Evolutionary conservation across 1,140 invertebrate genomes (phyloP), one percentile per base, ranked within the genome.

Genomic region (Orius insidiosus): DNA sequence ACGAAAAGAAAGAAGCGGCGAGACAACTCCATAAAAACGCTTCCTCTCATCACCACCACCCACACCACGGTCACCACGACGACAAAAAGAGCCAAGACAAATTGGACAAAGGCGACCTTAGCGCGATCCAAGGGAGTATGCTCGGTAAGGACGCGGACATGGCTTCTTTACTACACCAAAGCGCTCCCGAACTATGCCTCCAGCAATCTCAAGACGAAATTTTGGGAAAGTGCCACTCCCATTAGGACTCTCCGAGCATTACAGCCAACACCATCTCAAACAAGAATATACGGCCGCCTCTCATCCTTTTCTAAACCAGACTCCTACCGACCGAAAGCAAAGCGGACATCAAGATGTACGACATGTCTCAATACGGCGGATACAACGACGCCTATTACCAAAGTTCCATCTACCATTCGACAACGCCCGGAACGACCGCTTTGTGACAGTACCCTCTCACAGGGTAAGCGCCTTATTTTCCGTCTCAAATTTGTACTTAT

Each of bases 251-350:
- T 39, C 66, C 66, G 41, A 72, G 72, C 45, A 69, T 77, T 56
- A 65, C 67, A 61, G 61, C 47, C 70, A 72, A 44, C 71, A 74
- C 43, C 77, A 76, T 51, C 64, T 85, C 55, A 82, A 85, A 60
- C 80, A 85, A 60, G 80, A 85, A 59, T 75, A 75, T n/a, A 84
- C 81, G 55, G 78, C 80, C 24, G 78, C 81, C 46, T 79, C 72
- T 59, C 85, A 93, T 62, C 89, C 1, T 95, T 94, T 66, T 89
- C 85, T 60, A 94, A 56, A 92, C 85, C 52, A 79, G 88, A 59
- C 72, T 94, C 57, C 64, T 88, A 55, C 83, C 85, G 7, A 79
- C 82, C 37, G 84, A 85, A 56, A 78, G 77, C 45, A 85, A 88
- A 60, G 72, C 82, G 13, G 71, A 75, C 46, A 66, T 70, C 53